Conservation (phyloP, 1,140 invertebrate species). For the Papilio aristodemus region DNA sequence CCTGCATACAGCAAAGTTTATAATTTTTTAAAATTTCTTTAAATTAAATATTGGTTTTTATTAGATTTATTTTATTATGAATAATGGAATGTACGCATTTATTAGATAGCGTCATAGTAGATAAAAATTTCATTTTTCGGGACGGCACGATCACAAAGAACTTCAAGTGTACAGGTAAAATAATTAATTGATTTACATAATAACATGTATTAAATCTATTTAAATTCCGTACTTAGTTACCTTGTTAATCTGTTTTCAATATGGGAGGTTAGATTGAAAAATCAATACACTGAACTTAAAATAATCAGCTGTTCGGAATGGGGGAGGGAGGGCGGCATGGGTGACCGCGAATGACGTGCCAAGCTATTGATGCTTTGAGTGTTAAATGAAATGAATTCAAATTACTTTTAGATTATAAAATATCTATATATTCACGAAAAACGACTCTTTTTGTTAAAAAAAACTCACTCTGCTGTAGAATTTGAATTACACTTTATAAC, state of each 20-base stretch:
- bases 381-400: slow-evolving; percentile 45
- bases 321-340: slow-evolving; percentile 68
- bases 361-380: slow-evolving; percentile 39
- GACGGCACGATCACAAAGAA: slow-evolving; percentile 76
- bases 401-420: slow-evolving; percentile 25
- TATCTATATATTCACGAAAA: neutral
- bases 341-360: slow-evolving; percentile 66
- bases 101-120: slow-evolving; percentile 81
- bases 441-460: neutral
- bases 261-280: slow-evolving; percentile 74
- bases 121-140: slow-evolving; percentile 76
- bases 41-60: slow-evolving; percentile 58
- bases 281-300: slow-evolving; percentile 78
- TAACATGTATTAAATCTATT: slow-evolving; percentile 3
- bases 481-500: neutral
- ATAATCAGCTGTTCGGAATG: slow-evolving; percentile 79
- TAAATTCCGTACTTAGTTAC: slow-evolving; percentile 33
- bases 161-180: slow-evolving; percentile 78
- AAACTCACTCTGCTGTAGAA: neutral
- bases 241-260: slow-evolving; percentile 29
- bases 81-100: slow-evolving; percentile 84
- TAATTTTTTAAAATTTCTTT: slow-evolving; percentile 54
- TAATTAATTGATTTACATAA: slow-evolving; percentile 39
- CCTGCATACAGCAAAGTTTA: slow-evolving; percentile 37
- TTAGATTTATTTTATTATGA: slow-evolving; percentile 66